phyloP scores from a whole-genome alignment of 30 jellyfish, hydroid and myxozoan species.

The Sanderia malayensis region DNA sequence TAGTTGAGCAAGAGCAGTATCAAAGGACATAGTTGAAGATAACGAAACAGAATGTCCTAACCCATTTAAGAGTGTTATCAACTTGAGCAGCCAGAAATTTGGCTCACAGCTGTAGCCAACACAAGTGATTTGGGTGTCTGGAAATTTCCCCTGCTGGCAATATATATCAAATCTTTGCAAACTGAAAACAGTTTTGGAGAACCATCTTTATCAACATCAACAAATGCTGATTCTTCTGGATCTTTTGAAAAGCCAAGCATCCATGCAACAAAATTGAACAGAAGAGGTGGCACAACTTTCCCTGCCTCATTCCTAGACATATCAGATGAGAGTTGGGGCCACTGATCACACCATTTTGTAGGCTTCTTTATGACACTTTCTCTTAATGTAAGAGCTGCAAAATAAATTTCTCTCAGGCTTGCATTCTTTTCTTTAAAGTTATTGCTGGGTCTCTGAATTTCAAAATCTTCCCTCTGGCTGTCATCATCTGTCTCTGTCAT shows the following conservation, averaged over 20 bases:
- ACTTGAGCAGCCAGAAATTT: conserved; percentile 23
- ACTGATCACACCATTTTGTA: conserved; percentile 28
- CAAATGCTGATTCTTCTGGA: not conserved
- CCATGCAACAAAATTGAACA: conserved; percentile 24
- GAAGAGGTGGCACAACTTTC: conserved; percentile 10
- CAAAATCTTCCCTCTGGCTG: conserved; percentile 14
- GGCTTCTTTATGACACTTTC: conserved; percentile 13
- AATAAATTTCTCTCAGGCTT: conserved; percentile 27
- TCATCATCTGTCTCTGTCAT: conserved; percentile 40
- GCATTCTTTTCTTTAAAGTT: conserved; percentile 16
- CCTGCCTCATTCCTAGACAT: not conserved
- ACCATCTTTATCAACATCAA: not conserved
- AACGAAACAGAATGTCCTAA: conserved; percentile 26
- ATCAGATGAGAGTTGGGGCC: conserved; percentile 1
- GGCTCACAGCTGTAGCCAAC: conserved; percentile 18
- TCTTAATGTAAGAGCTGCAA: conserved; percentile 26
- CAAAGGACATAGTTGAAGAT: conserved; percentile 11
- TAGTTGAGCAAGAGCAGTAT: conserved; percentile 27
- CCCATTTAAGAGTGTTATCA: conserved; percentile 6
- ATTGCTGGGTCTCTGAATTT: not conserved
- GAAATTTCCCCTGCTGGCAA: not conserved
- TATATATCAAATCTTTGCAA: not conserved
- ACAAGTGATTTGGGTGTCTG: conserved; percentile 27
- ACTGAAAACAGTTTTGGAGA: conserved; percentile 3
- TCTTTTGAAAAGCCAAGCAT: conserved; percentile 29